A percentile compares a stretch with the other conserved stretches of the same genome.
Evolutionary conservation across 2,888 invertebrate species (phyloP).

Genomic region (Orthonevra nobilis): DNA sequence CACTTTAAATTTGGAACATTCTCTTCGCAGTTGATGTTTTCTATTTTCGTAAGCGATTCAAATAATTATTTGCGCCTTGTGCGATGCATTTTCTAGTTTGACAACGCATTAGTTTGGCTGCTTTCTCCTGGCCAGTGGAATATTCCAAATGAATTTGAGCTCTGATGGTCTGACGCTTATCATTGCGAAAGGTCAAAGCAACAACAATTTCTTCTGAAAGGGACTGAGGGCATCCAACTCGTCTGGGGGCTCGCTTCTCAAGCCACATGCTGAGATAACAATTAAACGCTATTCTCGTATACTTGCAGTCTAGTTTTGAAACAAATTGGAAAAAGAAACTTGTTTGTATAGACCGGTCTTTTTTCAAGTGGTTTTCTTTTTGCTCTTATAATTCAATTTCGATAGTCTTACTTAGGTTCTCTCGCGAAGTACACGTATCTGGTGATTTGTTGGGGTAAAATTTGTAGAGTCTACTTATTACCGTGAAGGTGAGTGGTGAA

Average conservation of each 20-base stretch:
- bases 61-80: constrained; percentile 25
- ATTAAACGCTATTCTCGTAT: too few species aligned
- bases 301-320: not conserved
- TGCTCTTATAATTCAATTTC: not conserved
- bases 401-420: constrained; percentile 21
- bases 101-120: not conserved
- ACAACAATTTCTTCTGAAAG: constrained; percentile 1
- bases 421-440: constrained; percentile 11
- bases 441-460: not conserved
- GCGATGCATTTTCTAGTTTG: constrained; percentile 14
- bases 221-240: not conserved
- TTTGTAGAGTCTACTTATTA: too few species aligned
- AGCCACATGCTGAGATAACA: constrained; percentile 26
- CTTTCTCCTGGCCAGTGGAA: constrained; percentile 31
- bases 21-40: constrained; percentile 4
- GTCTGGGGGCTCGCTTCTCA: constrained; percentile 42
- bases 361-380: too few species aligned
- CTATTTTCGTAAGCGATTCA: constrained; percentile 26
- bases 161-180: constrained; percentile 17
- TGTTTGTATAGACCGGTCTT: constrained; percentile 25
- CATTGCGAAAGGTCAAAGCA: constrained; percentile 4
- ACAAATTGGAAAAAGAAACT: constrained; percentile 29
- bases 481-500: too few species aligned
- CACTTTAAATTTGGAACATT: constrained; percentile 21
- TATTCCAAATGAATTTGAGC: constrained; percentile 26